Evolutionary conservation across 2,113 vertebrate species (phyloP), one percentile per base, ranked within the genome.

Genomic region (Phylloscopus whistleri): DNA sequence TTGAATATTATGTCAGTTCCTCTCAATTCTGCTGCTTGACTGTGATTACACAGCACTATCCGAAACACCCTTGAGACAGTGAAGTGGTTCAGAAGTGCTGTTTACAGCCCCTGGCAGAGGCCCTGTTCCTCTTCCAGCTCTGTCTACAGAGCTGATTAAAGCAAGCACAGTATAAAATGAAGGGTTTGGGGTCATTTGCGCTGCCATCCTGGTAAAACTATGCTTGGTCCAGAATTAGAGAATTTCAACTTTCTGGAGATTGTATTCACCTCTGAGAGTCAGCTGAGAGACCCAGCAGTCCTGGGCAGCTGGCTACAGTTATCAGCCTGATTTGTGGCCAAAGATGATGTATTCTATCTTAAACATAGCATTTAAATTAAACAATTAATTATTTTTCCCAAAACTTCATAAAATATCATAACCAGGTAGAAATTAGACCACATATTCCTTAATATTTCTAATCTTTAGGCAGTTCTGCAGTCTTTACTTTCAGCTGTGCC

Each of bases 71-170:
- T 55, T 26, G 48, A 88, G 80, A 31, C 23, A 18, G 30, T 37
- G 30, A 90, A 86, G 89, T 70, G 93, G 83, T 60, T 83, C 78
- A 56, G 52, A 90, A 93, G 85, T 56, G 90, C 62, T 90, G 70
- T 88, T 93, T 83, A 90, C 79, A 88, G 67, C 75, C 56, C 28
- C 62, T 28, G 7, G 5, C 43, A n/a, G 75, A 49, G 69, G 52
- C 49, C 24, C 30, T 18, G 22, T 9, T 82, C 51, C 49, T 85
- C 49, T 60, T 68, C 46, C 51, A 77, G 41, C 31, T 60, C n/a
- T 2, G 2, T 48, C 58, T 72, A 21, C 23, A 30, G 49, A 43
- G 44, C 48, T 67, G 53, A 58, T 64, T 53, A 84, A 66, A 88
- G 46, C 28, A 60, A 56, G 12, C 2, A 9, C 1, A 6, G 15